These are phyloP conservation scores for Thelaira solivaga DNA, from an alignment of 2,888 invertebrate genomes.

Conservation along the genomic window DNA sequence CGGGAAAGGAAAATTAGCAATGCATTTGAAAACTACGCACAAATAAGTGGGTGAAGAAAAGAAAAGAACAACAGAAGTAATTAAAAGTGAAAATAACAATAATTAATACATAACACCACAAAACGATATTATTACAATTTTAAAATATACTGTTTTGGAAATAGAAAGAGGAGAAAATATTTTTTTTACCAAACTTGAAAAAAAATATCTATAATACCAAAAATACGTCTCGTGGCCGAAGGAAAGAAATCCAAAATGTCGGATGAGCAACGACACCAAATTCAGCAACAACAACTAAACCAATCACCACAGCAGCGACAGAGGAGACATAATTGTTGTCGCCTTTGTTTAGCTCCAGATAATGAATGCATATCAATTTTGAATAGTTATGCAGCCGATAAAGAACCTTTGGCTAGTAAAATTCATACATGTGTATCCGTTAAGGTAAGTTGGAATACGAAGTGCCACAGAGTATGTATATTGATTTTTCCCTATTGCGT, in stretches of 20 bases:
- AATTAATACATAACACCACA: conserved; percentile 56
- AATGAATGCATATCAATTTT: conserved; percentile 77
- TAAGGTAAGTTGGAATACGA: conserved; percentile 73
- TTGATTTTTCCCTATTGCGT: conserved; percentile 26
- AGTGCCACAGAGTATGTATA: not conserved
- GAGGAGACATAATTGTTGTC: conserved; percentile 75
- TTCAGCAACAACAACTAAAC: conserved; percentile 65
- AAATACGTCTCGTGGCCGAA: conserved; percentile 39
- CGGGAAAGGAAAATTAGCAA: conserved; percentile 37
- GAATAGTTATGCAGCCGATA: conserved; percentile 77
- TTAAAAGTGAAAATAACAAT: conserved; percentile 42
- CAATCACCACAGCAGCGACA: conserved; percentile 38
- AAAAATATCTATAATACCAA: conserved; percentile 32
- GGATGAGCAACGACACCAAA: conserved; percentile 60
- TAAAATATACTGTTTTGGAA: conserved; percentile 11
- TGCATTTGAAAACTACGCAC: conserved; percentile 44
- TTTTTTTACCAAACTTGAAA: conserved; percentile 27
- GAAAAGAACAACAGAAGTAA: conserved; percentile 46
- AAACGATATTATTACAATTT: not conserved
- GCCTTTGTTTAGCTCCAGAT: conserved; percentile 77
- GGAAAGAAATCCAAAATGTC: conserved; percentile 61
- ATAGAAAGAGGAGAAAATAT: conserved; percentile 37
- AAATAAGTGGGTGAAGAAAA: conserved; percentile 62
- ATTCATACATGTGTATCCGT: conserved; percentile 77
- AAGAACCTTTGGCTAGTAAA: conserved; percentile 76